Evolutionary conservation across 2,113 vertebrate species (phyloP), one percentile per base, ranked within the genome.

Genomic region (Ursus arctos): DNA sequence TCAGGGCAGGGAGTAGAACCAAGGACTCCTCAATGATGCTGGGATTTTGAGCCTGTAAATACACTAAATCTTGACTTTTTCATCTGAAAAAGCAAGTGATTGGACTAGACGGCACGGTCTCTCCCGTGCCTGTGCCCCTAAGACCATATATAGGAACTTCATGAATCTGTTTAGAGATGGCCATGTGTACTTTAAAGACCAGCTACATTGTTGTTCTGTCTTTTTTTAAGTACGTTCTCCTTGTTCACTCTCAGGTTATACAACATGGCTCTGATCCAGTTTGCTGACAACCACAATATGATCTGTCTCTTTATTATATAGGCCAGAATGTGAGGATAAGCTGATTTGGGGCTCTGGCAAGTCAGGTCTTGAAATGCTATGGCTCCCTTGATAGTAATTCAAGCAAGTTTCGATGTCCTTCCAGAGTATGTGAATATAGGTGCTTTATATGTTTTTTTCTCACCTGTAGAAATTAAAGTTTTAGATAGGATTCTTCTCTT

Each of bases 251-350:
- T 95, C n/a, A 72, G 43, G 53, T 55, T 63, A 51, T 43, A 77
- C 16, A 49, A 7, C 4, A 6, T 84, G 91, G 77, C 51, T 65
- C 63, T 77, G 43, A 81, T 77, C 59, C 72, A 81, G 18, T 81
- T 91, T 91, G 22, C 91, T 81, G 88, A 65, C 95, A 90, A 57
- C 21, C 8, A 61, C 57, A 80, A 49, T 94, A 77, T 19, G 22
- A 91, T 82, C 72, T 80, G 3, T 87, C 36, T 95, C 28, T 92
- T 90, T 96, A 90, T 91, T 88, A 69, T 26, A 85, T 6, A 76
- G 71, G 19, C 85, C 65, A 91, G 81, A 81, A 95, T 91, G 65
- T 82, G 88, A 79, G 16, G 31, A 88, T 86, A 55, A 96, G 90
- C 33, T 94, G 69, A 96, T 92, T 92, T 87, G 9, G 88, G 28